Evolutionary conservation across 2,888 invertebrate species (phyloP), one percentile per base, ranked within the genome.

Genomic region (Lasioglossum vierecki): DNA sequence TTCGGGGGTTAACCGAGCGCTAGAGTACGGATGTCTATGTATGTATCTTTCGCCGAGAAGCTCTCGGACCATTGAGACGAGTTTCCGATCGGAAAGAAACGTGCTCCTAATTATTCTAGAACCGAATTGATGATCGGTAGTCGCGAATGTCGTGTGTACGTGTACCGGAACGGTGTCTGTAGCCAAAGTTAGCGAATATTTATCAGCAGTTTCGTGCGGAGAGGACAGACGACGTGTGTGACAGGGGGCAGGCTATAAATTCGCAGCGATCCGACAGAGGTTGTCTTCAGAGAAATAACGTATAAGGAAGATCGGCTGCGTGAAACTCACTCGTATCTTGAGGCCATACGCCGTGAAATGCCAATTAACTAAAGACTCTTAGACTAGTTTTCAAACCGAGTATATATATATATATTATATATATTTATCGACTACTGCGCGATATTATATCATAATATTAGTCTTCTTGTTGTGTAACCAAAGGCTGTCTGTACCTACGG

Each of bases 341-440:
- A 90, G 93, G 92, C 92, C 93, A 93, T 92, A 92, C 83, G 92
- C 91, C 92, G 88, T 88, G 84, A 92, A 94, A 94, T 93, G 94
- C 94, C 94, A 94, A 94, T 94, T 94, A 91, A 94, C 89, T 93
- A 91, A 93, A 94, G 93, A 94, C 93, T 93, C 92, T 86, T 94
- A 93, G 92, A 90, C 84, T 94, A 94, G 90, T 89, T 89, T 89
- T 78, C 81, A 88, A 90, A 88, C 85, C 68, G 88, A 85, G 87
- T n/a, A 57, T n/a, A 57, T 83, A 57, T n/a, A 57, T 83, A 57
- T 83, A 78, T 88, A 84, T 86, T 82, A 30, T 30, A 57, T 83
- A 78, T 88, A 84, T 86, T 82, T 90, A 89, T 89, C 78, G 82
- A 88, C 78, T 89, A 91, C 88, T 91, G 81, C 90, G 90, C 89